Base-by-base conservation (phyloP, 2,113 vertebrate species). In the Edolisoma coerulescens region DNA sequence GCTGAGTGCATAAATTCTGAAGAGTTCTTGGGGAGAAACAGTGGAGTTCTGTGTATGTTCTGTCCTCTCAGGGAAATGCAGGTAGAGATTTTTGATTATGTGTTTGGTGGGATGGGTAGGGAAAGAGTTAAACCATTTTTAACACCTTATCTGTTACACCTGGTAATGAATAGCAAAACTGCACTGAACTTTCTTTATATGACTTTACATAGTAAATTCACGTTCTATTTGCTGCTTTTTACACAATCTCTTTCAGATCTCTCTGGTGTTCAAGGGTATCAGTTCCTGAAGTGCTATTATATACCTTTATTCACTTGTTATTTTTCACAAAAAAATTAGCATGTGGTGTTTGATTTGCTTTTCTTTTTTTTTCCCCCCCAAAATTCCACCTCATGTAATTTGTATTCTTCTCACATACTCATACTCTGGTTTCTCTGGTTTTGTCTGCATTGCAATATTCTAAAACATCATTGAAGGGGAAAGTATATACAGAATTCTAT, bases 341-440 rank as follows among this genome's bases (percentile, higher is more conserved):
- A 2, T 30, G 11, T 24, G 10, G 7, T 33, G 7, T 32, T 93
- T 37, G 3, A 4, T 42, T 56, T 30, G 0, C 19, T 54, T 68
- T 56, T 41, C 10, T 20, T 32, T 33, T 23, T 20, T 19, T 32
- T 6, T n/a, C n/a, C n/a, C 0, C 1, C 9, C 11, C 1, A 7
- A 47, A 32, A 22, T 4, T 68, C 44, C 35, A 9, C 3, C 6
- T 79, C 24, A 26, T 37, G 3, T 32, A 69, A 35, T 63, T 78
- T 67, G 20, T 64, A 61, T 73, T 83, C 3, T 93, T 50, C 20
- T 75, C 15, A 19, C 5, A 16, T 9, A 37, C 18, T 52, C 13
- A 15, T 30, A 27, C 6, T 76, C 5, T 19, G 8, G n/a, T 79
- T 90, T 88, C 11, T 88, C 57, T 71, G 10, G 8, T 90, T 32